Evolutionary conservation across 2,888 invertebrate species (phyloP).

Genomic region (Ophion obscuratus): DNA sequence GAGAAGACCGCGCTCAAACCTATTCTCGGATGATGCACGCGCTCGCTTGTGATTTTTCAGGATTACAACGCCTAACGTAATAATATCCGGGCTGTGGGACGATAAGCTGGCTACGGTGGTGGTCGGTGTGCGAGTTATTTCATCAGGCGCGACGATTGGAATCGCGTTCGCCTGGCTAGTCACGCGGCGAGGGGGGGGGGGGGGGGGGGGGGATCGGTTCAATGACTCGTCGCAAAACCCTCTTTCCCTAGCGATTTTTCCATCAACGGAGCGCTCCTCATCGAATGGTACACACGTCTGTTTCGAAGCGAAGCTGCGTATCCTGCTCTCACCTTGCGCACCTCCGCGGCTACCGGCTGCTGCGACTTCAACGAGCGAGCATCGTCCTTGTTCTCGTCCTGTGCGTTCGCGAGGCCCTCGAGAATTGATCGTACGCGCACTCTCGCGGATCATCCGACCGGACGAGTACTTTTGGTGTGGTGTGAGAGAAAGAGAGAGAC

Average conservation of each 20-base stretch:
- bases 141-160: background rate
- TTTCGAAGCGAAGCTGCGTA: background rate
- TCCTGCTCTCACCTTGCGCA: conserved; percentile 50
- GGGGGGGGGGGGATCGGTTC: background rate
- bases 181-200: background rate
- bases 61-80: no score
- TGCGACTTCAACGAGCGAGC: conserved; percentile 45
- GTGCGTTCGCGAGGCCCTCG: conserved; percentile 11
- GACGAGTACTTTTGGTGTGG: background rate
- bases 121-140: background rate
- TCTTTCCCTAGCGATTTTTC: background rate
- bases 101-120: background rate
- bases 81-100: no score
- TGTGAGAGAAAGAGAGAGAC: background rate
- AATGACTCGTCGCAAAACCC: background rate
- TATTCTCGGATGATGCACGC: background rate
- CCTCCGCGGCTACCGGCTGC: conserved; percentile 40
- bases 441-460: conserved; percentile 17
- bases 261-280: background rate
- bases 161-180: background rate
- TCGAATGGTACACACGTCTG: background rate
- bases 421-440: background rate
- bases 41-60: background rate
- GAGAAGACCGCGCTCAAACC: no score
- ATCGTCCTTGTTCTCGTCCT: conserved; percentile 41